These are phyloP conservation scores for Harmothoe impar DNA, from an alignment of 2,888 invertebrate genomes.

Conservation along the genomic window DNA sequence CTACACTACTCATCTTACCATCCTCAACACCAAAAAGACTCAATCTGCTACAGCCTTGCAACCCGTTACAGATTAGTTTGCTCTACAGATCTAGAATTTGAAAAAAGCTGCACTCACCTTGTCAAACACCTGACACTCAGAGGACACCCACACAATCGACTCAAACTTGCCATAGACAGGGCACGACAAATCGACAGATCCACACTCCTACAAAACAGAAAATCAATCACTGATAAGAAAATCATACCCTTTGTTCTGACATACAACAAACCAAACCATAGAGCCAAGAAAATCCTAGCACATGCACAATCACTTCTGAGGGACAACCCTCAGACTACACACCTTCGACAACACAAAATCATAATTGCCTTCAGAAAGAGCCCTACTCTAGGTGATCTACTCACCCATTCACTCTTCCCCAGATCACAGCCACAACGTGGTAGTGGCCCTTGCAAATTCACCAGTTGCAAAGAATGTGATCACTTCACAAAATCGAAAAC, in stretches of 20 bases:
- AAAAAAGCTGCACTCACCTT: background rate
- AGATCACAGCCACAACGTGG: background rate
- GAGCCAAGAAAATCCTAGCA: background rate
- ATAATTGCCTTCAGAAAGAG: background rate
- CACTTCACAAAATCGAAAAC: background rate
- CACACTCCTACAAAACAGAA: background rate
- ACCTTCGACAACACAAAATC: background rate
- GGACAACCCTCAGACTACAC: background rate
- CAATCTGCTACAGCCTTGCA: background rate
- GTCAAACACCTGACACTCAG: background rate
- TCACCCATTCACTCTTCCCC: background rate
- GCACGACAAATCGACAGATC: background rate
- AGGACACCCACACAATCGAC: background rate
- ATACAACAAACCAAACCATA: background rate
- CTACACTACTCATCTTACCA: background rate
- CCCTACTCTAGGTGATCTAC: background rate
- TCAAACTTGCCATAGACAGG: background rate
- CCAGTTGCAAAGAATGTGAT: background rate
- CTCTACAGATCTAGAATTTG: background rate
- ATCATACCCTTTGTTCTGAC: background rate
- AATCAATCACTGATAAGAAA: background rate
- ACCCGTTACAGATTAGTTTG: background rate
- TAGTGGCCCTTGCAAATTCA: background rate
- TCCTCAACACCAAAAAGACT: background rate
- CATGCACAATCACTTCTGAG: background rate